These are phyloP conservation scores for Drosophila nebulosa DNA, from an alignment of 1,140 invertebrate genomes.

Conservation along the genomic window DNA sequence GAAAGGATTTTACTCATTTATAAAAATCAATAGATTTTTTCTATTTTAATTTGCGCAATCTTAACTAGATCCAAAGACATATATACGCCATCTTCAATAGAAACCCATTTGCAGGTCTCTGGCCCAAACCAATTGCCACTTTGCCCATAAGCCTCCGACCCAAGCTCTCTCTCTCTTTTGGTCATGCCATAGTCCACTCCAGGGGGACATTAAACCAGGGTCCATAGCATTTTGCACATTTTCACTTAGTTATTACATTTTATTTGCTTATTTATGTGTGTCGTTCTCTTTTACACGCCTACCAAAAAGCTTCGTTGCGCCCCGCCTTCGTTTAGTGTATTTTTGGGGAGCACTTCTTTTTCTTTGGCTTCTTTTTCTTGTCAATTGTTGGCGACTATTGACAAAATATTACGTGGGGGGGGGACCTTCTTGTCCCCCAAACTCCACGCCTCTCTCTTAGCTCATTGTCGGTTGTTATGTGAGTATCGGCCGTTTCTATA, in stretches of 20 bases:
- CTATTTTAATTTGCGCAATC: neutral
- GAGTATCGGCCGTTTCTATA: slow-evolving; percentile 63
- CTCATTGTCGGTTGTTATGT: slow-evolving; percentile 59
- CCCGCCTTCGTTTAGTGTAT: slow-evolving; percentile 1
- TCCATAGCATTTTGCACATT: slow-evolving; percentile 47
- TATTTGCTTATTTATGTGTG: slow-evolving; percentile 69
- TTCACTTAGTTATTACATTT: slow-evolving; percentile 74
- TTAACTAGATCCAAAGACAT: neutral
- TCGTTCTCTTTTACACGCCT: slow-evolving; percentile 22
- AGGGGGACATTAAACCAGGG: slow-evolving; percentile 37
- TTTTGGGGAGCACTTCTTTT: neutral
- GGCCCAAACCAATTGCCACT: neutral
- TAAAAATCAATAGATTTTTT: neutral
- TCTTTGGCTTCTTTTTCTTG: slow-evolving; percentile 30
- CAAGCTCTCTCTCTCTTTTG: neutral
- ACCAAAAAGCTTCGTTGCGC: neutral
- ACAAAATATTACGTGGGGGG: slow-evolving; percentile 60
- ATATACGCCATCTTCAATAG: neutral
- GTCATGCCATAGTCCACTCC: slow-evolving; percentile 19
- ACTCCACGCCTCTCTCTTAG: neutral
- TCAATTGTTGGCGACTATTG: slow-evolving; percentile 73
- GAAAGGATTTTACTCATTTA: too few relatives aligned
- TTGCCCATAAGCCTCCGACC: neutral
- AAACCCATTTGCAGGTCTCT: neutral
- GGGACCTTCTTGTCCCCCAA: slow-evolving; percentile 6